Base-by-base conservation (phyloP, 2,113 vertebrate species). In the Peromyscus polionotus region DNA sequence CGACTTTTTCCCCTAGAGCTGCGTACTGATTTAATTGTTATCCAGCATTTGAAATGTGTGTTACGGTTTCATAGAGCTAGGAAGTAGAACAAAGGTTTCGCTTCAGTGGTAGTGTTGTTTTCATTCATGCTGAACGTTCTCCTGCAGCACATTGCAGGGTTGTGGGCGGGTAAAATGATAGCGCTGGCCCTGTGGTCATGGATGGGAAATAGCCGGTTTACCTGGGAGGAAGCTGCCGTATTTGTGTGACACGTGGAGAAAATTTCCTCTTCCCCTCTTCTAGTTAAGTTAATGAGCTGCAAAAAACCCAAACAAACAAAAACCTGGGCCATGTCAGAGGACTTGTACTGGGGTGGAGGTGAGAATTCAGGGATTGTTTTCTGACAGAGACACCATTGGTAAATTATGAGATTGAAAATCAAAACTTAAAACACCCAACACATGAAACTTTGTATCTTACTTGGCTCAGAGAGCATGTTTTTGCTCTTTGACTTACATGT, bases 1-100 rank as follows among this genome's bases (percentile, higher is more conserved):
- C n/a, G 51, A 24, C 13, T 19, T 72, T 17, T 17, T 8, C 3
- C 33, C 33, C 20, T 42, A 28, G 67, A 17, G 93, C 26, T 72
- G 5, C 83, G 16, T 93, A 88, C 45, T n/a, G 33, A 70, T 96
- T 85, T 94, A 89, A 86, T 96, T 96, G 63, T 68, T 97, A 89
- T 88, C 0, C 63, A 92, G 48, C 75, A 63, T 70, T 90, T 95
- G 4, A 95, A 75, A 26, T 84, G 9, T 90, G 7, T 63, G 63
- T 83, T 92, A 73, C 65, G 33, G 5, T 81, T 88, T 93, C 42
- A 7, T 12, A 6, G 7, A 36, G 31, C 87, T 94, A 96, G 26
- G 19, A 72, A 79, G 22, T 77, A 11, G 87, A 94, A 61, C 48
- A 79, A 93, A 90, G 48, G 33, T 76, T 70, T 48, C 70, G 42